Conservation (phyloP, 1,140 invertebrate species). For the Tribolium castaneum region DNA sequence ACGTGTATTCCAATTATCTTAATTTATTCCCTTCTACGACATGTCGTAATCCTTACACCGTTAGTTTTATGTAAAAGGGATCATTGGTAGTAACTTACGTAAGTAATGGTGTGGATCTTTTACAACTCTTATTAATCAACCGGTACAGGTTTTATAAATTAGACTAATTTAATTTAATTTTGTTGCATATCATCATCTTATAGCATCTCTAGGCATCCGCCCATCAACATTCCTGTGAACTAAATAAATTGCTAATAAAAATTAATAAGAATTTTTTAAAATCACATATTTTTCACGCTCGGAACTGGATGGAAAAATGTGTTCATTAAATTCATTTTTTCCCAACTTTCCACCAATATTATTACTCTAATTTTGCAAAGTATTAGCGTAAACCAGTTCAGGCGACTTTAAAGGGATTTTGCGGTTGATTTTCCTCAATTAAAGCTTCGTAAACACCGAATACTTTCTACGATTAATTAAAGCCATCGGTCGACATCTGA, state of each 20-base stretch:
- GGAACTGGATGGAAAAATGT: too few relatives aligned
- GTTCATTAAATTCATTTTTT: too few relatives aligned
- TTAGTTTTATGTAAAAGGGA: constrained; percentile 1
- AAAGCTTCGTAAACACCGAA: neutral
- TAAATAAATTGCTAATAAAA: too few relatives aligned
- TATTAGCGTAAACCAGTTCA: too few relatives aligned
- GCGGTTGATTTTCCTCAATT: neutral
- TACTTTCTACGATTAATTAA: constrained; percentile 1
- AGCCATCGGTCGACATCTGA: neutral
- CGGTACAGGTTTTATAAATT: neutral
- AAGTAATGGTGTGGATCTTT: neutral
- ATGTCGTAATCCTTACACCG: neutral
- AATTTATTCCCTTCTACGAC: neutral
- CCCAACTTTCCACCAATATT: too few relatives aligned
- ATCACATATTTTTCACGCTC: too few relatives aligned
- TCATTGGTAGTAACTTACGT: neutral
- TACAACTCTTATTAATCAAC: neutral
- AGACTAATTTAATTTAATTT: neutral
- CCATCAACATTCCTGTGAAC: too few relatives aligned
- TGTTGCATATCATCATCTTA: neutral
- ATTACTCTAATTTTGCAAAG: too few relatives aligned
- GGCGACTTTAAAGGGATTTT: too few relatives aligned
- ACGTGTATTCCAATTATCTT: neutral
- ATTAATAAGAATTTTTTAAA: too few relatives aligned
- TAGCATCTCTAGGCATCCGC: neutral